Base-by-base conservation (phyloP, 2,888 invertebrate genomes). In the Seira ritae region DNA sequence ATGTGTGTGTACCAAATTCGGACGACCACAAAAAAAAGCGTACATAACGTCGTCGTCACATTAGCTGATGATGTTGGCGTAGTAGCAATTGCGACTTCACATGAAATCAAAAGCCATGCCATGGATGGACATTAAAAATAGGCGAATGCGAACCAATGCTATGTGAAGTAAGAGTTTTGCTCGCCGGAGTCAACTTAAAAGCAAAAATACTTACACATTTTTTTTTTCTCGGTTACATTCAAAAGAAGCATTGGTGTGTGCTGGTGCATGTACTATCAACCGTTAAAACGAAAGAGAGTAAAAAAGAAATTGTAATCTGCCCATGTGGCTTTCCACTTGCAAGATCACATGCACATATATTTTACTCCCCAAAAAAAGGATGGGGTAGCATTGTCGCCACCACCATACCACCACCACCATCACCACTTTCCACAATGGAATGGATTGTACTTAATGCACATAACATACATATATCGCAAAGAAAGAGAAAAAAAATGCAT, bases 21-120 rank as follows among this genome's bases (percentile, higher is more conserved):
- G 20, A 62, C 62, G 4, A 19, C 62, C 22, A 62, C 62, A 62
- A 62, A 31, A 31, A n/a, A 62, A 62, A 62, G 62, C 62, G 62
- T 19, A 62, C 62, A 62, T 62, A 62, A 62, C 66, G n/a, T 69
- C 69, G 50, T 55, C 60, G 62, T 75, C 60, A 73, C 75, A 72
- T 74, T 74, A 66, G 12, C 74, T 66, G 69, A 62, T 46, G 22
- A 73, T 67, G 76, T 76, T 67, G 24, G 12, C 70, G 17, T 20
- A 17, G 42, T 50, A 24, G 22, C 62, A 15, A 62, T 31, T 20
- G 17, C 23, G 72, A 62, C 65, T 76, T 76, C 68, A 55, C 66
- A 76, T 76, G 68, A 76, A 76, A 76, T 76, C 76, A 76, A 68
- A 76, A 68, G 20, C 23, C 42, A 55, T 68, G 50, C 46, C 31